Evolutionary conservation across 2,113 vertebrate genomes (phyloP), one percentile per base, ranked within the genome.

Genomic region (Rafetus swinhoei): DNA sequence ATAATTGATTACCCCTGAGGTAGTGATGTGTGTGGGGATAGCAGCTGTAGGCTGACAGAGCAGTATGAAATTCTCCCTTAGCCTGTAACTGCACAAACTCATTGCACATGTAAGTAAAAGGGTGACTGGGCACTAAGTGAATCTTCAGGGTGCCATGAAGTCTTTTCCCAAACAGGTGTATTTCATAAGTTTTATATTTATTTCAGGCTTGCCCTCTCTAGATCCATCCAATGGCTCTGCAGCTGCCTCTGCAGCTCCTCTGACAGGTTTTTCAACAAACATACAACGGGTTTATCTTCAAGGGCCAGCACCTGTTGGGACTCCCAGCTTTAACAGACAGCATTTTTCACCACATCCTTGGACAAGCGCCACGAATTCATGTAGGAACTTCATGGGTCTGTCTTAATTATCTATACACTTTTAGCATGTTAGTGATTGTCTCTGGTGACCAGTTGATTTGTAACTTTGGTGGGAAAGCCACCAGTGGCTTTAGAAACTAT

Each of bases 261-360:
- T 99, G 98, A 98, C 99, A 97, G 99, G 98, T 98, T 99, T 99
- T 98, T 98, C 99, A 98, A 98, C 98, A 96, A 98, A 99, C 97
- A 99, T 99, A 97, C 98, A 99, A 95, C 99, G 99, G 84, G 99
- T 99, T 98, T 99, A 99, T 97, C 98, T 99, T 95, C 99, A 99
- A 95, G 99, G 99, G 95, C 99, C 99, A 91, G 98, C 99, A 90
- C 97, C 98, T 86, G 98, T 99, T 94, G 99, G 99, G 93, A 98
- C 99, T 84, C 99, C 99, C 92, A 99, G 99, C 90, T 99, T 99
- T 98, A 99, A 98, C 98, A 99, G 99, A 98, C 99, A 99, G 98
- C 99, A 99, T 99, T 99, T 99, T 98, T 99, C 99, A 93, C 99
- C 99, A 95, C 99, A 99, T 97, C 99, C 99, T 97, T 99, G 99